These are phyloP conservation scores for Palythoa caribaeorum DNA, from an alignment of 92 coral and sea anemone species.

Conservation along the genomic window DNA sequence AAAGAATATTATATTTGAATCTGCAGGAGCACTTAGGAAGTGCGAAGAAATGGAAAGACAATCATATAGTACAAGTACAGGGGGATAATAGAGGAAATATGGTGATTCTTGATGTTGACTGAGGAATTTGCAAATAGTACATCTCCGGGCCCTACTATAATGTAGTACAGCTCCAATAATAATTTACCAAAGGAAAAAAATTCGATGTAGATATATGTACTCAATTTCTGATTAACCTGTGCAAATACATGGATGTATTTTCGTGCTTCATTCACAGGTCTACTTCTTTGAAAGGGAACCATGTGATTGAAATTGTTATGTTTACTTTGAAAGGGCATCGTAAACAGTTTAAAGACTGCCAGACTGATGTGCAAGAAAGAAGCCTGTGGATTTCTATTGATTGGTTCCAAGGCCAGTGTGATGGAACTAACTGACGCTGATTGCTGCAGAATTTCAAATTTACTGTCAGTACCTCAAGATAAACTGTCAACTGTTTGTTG, in stretches of 20 bases:
- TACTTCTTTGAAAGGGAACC: not conserved
- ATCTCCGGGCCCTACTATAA: not conserved
- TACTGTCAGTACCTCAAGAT: slow-evolving; percentile 34
- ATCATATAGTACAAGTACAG: slow-evolving; percentile 52
- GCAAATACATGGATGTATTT: too few relatives aligned
- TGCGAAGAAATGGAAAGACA: slow-evolving; percentile 50
- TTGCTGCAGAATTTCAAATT: slow-evolving; percentile 32
- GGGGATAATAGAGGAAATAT: not conserved
- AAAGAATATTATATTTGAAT: slow-evolving; percentile 68
- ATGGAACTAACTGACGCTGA: slow-evolving; percentile 19
- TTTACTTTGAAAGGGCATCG: slow-evolving; percentile 1
- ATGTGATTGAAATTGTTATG: not conserved
- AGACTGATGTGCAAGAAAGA: slow-evolving; percentile 7
- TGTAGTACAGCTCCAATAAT: not conserved
- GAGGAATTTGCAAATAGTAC: not conserved
- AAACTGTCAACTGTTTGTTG: slow-evolving; percentile 22
- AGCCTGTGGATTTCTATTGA: slow-evolving; percentile 14
- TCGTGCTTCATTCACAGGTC: not conserved
- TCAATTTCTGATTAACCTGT: too few relatives aligned
- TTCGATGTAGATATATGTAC: too few relatives aligned
- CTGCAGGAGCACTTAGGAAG: slow-evolving; percentile 55
- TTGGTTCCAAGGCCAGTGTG: slow-evolving; percentile 42
- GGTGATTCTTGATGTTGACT: not conserved
- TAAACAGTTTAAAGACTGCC: slow-evolving; percentile 22
- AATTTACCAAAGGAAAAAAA: too few relatives aligned